These are phyloP conservation scores for Gymnoscopelus microlampas DNA, from an alignment of 2,797 vertebrate genomes.

Conservation along the genomic window DNA sequence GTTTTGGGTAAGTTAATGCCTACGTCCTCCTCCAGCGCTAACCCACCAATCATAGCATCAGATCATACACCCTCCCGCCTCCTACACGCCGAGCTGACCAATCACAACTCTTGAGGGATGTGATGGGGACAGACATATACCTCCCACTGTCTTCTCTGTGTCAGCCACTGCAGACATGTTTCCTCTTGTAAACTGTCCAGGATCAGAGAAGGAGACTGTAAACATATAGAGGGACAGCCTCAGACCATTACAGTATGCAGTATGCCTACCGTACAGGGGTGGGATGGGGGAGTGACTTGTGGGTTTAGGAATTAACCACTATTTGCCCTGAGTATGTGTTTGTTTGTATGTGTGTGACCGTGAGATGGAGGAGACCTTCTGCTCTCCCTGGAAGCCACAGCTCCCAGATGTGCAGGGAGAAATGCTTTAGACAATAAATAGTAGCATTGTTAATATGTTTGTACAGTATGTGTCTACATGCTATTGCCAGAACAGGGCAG, in stretches of 20 bases:
- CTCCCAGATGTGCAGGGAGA: neutral
- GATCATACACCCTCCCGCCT: constrained; percentile 30
- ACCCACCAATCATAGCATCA: constrained; percentile 53
- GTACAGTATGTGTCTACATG: neutral
- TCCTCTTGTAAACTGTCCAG: constrained; percentile 69
- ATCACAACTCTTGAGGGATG: constrained; percentile 36
- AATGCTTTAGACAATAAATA: constrained; percentile 5
- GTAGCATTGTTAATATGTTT: constrained; percentile 21
- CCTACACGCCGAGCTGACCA: constrained; percentile 42
- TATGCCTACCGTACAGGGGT: constrained; percentile 13
- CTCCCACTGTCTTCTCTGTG: constrained; percentile 56
- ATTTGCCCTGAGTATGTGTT: constrained; percentile 3
- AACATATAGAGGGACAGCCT: constrained; percentile 47
- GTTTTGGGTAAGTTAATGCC: constrained; percentile 56
- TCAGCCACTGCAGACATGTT: constrained; percentile 53
- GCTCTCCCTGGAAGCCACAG: constrained; percentile 26
- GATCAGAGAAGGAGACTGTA: constrained; percentile 63
- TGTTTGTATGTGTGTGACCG: neutral
- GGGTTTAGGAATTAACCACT: constrained; percentile 30
- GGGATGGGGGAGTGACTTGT: constrained; percentile 7
- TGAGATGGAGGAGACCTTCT: neutral
- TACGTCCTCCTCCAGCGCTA: constrained; percentile 49
- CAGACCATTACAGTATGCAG: constrained; percentile 22
- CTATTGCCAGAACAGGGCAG: constrained; percentile 23
- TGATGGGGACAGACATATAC: constrained; percentile 30